phyloP scores from a whole-genome alignment of 2,113 vertebrate species.

The Pterocles gutturalis region DNA sequence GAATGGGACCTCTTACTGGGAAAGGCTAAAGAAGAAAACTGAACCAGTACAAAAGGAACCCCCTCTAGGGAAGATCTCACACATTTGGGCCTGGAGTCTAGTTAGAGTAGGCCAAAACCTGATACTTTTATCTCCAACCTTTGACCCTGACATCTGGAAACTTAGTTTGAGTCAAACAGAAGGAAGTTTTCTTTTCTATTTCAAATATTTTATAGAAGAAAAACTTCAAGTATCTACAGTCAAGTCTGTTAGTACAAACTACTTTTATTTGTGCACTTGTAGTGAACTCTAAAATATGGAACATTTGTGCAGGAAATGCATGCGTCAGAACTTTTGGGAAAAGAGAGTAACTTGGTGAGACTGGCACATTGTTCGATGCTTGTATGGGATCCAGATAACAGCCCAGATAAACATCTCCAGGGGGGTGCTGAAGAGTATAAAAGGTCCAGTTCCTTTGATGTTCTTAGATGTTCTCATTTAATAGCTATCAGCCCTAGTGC shows the following conservation, averaged over 20 bases:
- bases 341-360: conserved; percentile 75
- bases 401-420: conserved; percentile 83
- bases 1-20: conserved; percentile 86
- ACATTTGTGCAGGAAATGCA: conserved; percentile 72
- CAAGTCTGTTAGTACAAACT: conserved; percentile 67
- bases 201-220: conserved; percentile 78
- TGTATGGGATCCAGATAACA: conserved; percentile 80
- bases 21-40: conserved; percentile 81
- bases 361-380: conserved; percentile 76
- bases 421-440: conserved; percentile 72
- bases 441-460: conserved; percentile 81
- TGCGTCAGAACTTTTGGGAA: conserved; percentile 67
- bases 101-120: conserved; percentile 85
- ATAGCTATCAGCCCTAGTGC: conserved; percentile 75
- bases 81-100: conserved; percentile 79
- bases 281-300: conserved; percentile 83
- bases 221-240: conserved; percentile 73
- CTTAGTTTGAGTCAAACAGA: conserved; percentile 86
- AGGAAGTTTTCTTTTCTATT: conserved; percentile 92
- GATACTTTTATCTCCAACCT: conserved; percentile 96
- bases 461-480: conserved; percentile 77
- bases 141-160: conserved; percentile 98
- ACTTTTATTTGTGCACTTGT: conserved; percentile 79
- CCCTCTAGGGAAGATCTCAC: conserved; percentile 87
- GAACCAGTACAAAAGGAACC: conserved; percentile 78